These are phyloP conservation scores for Liodrosophila aerea DNA, from an alignment of 2,888 invertebrate genomes.

Conservation along the genomic window DNA sequence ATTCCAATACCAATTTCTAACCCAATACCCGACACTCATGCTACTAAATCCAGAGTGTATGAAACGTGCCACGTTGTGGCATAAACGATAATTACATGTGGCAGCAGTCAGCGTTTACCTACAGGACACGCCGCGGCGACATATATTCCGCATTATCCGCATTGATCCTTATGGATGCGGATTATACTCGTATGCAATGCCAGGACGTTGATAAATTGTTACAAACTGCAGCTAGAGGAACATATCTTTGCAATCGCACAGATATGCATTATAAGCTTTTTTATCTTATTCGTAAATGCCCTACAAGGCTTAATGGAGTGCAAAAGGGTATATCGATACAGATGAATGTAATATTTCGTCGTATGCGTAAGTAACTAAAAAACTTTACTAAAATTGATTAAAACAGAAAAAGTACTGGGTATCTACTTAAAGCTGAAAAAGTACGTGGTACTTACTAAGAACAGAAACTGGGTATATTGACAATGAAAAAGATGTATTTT, in stretches of 20 bases:
- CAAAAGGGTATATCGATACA: not conserved
- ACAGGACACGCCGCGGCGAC: slow-evolving; percentile 14
- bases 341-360: not conserved
- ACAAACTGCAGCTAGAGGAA: slow-evolving; percentile 51
- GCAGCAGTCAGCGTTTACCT: slow-evolving; percentile 46
- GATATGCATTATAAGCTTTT: slow-evolving; percentile 55
- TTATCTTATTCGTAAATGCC: slow-evolving; percentile 11
- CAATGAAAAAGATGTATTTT: no score
- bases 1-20: slow-evolving; percentile 15
- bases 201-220: slow-evolving; percentile 70
- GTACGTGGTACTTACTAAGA: no score
- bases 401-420: no score
- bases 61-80: slow-evolving; percentile 69
- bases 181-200: slow-evolving; percentile 56
- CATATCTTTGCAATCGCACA: slow-evolving; percentile 47
- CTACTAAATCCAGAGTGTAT: slow-evolving; percentile 43
- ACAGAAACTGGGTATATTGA: no score
- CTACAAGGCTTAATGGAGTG: not conserved
- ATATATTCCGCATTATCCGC: slow-evolving; percentile 65
- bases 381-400: no score
- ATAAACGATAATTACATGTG: slow-evolving; percentile 71
- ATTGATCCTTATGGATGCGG: slow-evolving; percentile 71
- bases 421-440: no score
- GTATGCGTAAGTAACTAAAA: no score
- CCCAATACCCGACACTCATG: slow-evolving; percentile 20